Base-by-base conservation (phyloP, 2,113 vertebrate species). In the Lucifuga dentata region DNA sequence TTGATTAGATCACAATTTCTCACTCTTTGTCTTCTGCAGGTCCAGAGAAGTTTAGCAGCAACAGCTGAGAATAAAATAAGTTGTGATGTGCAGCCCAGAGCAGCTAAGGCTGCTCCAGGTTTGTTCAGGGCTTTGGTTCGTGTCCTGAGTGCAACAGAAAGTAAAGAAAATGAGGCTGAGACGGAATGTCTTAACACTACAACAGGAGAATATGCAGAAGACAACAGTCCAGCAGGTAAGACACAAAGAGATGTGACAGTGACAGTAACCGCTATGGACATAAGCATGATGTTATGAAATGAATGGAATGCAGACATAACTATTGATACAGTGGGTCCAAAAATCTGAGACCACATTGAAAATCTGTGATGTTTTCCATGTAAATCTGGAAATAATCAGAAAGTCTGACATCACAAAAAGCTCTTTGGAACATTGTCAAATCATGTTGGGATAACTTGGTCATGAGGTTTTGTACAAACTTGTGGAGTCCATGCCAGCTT, bases 101-200 rank as follows among this genome's bases (percentile, higher is more conserved):
- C 55, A 15, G 11, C 53, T 15, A 45, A 52, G 19, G 8, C 72
- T 62, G 58, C 73, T 50, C 67, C 88, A 24, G 72, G 35, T 41
- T 49, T 74, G 57, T 89, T 89, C 19, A 88, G 53, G 40, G 93
- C 84, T 49, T 84, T 94, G 78, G 87, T 88, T 60, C 87, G 84
- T 46, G 89, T 94, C 41, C 82, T 94, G 38, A 64, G 64, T 74
- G 83, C 86, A 39, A 80, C 75, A 2, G 90, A 93, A 24, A 80
- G 75, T 45, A 92, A 92, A 32, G 90, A 93, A 86, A 92, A 92
- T 62, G 62, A 62, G 7, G 17, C 21, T 0, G 71, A 75, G 10
- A 15, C 46, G 19, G 32, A 67, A 26, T 5, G 55, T 68, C 38
- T 72, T 26, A 38, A 23, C 33, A n/a, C 8, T 56, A 43, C 17